phyloP scores from a whole-genome alignment of 2,888 invertebrate species.

The Scaptodrosophila latifasciaeformis region DNA sequence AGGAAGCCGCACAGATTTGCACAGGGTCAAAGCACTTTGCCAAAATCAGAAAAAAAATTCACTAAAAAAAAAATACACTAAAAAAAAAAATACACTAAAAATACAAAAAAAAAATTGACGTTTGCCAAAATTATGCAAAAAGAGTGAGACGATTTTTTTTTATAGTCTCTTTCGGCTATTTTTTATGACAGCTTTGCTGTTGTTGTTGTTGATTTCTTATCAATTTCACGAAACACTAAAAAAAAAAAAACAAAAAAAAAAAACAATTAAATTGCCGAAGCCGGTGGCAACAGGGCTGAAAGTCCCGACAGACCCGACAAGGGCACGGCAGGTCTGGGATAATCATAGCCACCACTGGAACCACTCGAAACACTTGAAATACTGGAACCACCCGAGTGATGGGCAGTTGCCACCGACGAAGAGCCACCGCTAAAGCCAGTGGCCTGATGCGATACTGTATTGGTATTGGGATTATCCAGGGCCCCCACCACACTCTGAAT shows the following conservation, averaged over 20 bases:
- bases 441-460: too few species aligned
- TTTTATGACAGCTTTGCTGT: slow-evolving; percentile 31
- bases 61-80: slow-evolving; percentile 19
- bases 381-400: not conserved
- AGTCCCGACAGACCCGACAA: too few species aligned
- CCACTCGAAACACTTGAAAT: not conserved
- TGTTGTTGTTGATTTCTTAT: slow-evolving; percentile 24
- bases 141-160: slow-evolving; percentile 24
- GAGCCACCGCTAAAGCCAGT: slow-evolving; percentile 21
- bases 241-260: too few species aligned
- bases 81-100: slow-evolving; percentile 15
- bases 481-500: slow-evolving; percentile 69
- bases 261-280: too few species aligned
- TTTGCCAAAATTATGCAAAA: slow-evolving; percentile 42
- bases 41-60: slow-evolving; percentile 14
- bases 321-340: too few species aligned
- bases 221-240: slow-evolving; percentile 13
- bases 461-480: slow-evolving; percentile 39
- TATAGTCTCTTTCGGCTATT: slow-evolving; percentile 47
- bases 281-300: too few species aligned
- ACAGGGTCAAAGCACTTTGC: slow-evolving; percentile 65
- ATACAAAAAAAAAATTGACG: slow-evolving; percentile 19
- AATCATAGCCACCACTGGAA: too few species aligned
- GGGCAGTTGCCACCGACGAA: slow-evolving; percentile 3
- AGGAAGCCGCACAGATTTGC: slow-evolving; percentile 19